A percentile compares a stretch with the other conserved stretches of the same genome.
Evolutionary conservation across 2,113 vertebrate species (phyloP).

Genomic region (Datnioides undecimradiatus): DNA sequence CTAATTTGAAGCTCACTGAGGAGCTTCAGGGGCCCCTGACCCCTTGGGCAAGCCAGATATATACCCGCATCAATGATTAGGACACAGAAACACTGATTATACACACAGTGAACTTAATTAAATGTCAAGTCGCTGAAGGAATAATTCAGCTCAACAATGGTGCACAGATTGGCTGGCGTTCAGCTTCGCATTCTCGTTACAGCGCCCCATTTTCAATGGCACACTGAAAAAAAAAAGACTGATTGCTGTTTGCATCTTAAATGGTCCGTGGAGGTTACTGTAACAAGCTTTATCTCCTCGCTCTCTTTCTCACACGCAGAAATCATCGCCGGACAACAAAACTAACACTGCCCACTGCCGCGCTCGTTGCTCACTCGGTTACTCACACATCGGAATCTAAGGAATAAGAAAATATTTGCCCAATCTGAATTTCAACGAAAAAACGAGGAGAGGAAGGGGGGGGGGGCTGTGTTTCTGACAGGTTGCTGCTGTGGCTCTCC

Average conservation of each 20-base stretch:
- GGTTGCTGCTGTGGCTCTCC: slow-evolving; percentile 25
- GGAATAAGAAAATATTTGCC: slow-evolving; percentile 59
- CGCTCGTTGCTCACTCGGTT: slow-evolving; percentile 41
- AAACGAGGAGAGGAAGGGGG: neutral
- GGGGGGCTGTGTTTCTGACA: slow-evolving; percentile 28
- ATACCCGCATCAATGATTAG: neutral
- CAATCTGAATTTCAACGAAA: slow-evolving; percentile 39
- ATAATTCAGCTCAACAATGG: slow-evolving; percentile 40
- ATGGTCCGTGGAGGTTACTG: slow-evolving; percentile 13
- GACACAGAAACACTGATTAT: slow-evolving; percentile 31
- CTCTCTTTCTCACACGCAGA: slow-evolving; percentile 16
- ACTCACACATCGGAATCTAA: slow-evolving; percentile 31
- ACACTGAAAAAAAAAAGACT: slow-evolving; percentile 20
- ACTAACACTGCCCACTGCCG: slow-evolving; percentile 36
- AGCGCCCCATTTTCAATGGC: slow-evolving; percentile 12
- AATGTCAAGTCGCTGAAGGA: slow-evolving; percentile 33
- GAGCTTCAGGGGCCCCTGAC: neutral
- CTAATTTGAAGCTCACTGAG: neutral
- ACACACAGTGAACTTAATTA: slow-evolving; percentile 7
- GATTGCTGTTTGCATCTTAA: slow-evolving; percentile 38
- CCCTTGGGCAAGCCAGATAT: neutral
- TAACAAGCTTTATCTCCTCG: slow-evolving; percentile 33
- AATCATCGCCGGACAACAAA: slow-evolving; percentile 33
- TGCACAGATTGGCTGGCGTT: slow-evolving; percentile 41
- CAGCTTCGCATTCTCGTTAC: slow-evolving; percentile 3